Evolutionary conservation across 2,113 vertebrate species (phyloP).

Genomic region (Serinus canaria): DNA sequence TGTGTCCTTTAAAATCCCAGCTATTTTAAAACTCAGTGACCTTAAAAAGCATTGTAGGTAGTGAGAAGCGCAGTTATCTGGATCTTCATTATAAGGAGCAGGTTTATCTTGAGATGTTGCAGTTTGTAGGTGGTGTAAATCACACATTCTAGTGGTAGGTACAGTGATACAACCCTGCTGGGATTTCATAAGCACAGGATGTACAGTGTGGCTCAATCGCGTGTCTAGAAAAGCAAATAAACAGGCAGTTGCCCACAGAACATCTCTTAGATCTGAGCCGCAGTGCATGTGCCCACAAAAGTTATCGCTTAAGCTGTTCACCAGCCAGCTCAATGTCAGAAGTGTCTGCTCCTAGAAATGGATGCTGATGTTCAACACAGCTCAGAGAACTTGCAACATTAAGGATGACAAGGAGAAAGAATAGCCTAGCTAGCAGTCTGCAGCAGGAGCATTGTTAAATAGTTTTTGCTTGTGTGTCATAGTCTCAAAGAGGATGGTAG

Average conservation of each 20-base stretch:
- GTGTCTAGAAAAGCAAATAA: slow-evolving; percentile 74
- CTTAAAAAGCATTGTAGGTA: background rate
- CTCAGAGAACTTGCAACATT: background rate
- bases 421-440: background rate
- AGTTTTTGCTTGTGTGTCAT: background rate
- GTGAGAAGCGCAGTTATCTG: background rate
- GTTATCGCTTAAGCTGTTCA: background rate
- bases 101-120: slow-evolving; percentile 42
- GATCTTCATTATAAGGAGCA: background rate
- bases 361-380: slow-evolving; percentile 1
- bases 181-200: slow-evolving; percentile 78
- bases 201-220: slow-evolving; percentile 66
- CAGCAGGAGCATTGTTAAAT: background rate
- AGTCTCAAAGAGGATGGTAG: background rate
- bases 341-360: slow-evolving; percentile 18
- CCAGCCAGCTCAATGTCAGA: slow-evolving; percentile 24
- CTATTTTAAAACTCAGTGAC: background rate
- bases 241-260: slow-evolving; percentile 68
- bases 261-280: slow-evolving; percentile 58
- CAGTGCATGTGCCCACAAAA: slow-evolving; percentile 18
- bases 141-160: slow-evolving; percentile 20
- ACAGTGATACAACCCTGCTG: slow-evolving; percentile 69
- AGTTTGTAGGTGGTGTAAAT: slow-evolving; percentile 45
- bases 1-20: background rate
- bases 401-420: background rate